These are phyloP conservation scores for Styela plicata DNA, from an alignment of 23 tunicate genomes.

Conservation along the genomic window DNA sequence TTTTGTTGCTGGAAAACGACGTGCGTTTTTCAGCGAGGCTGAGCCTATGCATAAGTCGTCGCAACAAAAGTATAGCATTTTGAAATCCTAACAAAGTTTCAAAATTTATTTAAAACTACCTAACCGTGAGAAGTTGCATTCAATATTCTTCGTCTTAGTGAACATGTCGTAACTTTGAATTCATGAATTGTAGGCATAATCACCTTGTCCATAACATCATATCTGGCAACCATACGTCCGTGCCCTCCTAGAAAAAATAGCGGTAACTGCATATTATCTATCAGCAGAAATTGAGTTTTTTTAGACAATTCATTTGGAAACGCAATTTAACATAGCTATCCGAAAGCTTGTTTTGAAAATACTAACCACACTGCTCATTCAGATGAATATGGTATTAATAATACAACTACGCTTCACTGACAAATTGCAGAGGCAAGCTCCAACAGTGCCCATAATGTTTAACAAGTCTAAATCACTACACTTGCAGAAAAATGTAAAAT, in stretches of 20 bases:
- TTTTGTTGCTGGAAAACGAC: no score
- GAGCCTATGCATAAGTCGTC: no score
- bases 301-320: not conserved
- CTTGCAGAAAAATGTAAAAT: no score
- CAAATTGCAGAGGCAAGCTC: no score
- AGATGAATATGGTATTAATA: not conserved
- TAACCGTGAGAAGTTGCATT: not conserved
- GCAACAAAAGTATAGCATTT: no score
- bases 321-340: not conserved
- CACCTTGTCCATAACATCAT: not conserved
- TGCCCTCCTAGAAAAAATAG: not conserved
- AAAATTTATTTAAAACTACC: not conserved
- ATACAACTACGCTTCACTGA: no score
- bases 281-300: not conserved
- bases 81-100: no score
- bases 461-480: no score
- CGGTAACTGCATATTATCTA: no score
- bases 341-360: not conserved
- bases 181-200: not conserved
- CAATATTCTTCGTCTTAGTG: not conserved
- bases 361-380: not conserved
- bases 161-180: not conserved
- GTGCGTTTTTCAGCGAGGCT: no score
- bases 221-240: not conserved
- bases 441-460: no score